These are phyloP conservation scores for Rhopilema esculentum DNA, from an alignment of 30 jellyfish, hydroid and myxozoan species.

Conservation along the genomic window DNA sequence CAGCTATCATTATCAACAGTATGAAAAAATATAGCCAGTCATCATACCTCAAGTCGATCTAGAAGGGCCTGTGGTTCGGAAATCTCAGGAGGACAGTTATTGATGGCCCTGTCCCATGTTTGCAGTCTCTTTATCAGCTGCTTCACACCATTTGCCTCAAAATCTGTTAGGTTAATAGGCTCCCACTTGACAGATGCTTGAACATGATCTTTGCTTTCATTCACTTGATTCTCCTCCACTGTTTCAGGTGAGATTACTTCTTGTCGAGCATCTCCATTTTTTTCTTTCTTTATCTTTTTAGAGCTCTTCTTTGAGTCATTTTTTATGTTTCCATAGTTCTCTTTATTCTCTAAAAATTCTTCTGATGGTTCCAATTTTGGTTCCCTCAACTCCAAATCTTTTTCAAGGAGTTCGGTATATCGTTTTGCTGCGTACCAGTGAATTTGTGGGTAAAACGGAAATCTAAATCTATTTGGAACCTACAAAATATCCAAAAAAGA, in stretches of 20 bases:
- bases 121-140: slow-evolving; percentile 76
- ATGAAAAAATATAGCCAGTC: not conserved
- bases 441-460: slow-evolving; percentile 91
- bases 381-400: slow-evolving; percentile 72
- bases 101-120: slow-evolving; percentile 80
- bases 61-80: slow-evolving; percentile 77
- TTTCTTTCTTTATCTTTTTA: slow-evolving; percentile 37
- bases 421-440: slow-evolving; percentile 93
- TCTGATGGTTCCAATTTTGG: slow-evolving; percentile 33
- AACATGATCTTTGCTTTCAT: slow-evolving; percentile 47
- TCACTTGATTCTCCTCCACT: slow-evolving; percentile 12
- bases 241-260: slow-evolving; percentile 14
- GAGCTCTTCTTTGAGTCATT: slow-evolving; percentile 35
- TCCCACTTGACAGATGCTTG: slow-evolving; percentile 71
- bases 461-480: slow-evolving; percentile 94
- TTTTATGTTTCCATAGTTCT: slow-evolving; percentile 43
- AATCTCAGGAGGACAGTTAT: slow-evolving; percentile 78
- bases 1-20: too few species aligned
- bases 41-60: slow-evolving; percentile 83
- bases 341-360: slow-evolving; percentile 61
- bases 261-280: slow-evolving; percentile 3
- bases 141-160: slow-evolving; percentile 80
- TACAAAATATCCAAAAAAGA: too few species aligned
- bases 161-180: slow-evolving; percentile 72
- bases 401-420: slow-evolving; percentile 84